Evolutionary conservation across 2,888 invertebrate genomes (phyloP), one percentile per base, ranked within the genome.

Genomic region (Myopa testacea): DNA sequence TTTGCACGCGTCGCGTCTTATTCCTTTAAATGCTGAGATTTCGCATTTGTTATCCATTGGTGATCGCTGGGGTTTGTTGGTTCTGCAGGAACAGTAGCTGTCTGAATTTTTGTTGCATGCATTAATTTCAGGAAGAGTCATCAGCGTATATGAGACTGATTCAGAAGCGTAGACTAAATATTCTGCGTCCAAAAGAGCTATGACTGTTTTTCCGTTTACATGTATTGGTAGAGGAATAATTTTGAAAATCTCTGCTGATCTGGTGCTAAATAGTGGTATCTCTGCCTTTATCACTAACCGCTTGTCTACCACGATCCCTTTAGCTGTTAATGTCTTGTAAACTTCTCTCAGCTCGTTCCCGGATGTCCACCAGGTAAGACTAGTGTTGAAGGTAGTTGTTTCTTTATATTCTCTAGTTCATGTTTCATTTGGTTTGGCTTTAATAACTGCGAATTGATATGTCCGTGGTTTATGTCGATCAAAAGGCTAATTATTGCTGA

Each of bases 401-500:
- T 50, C 34, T 65, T 58, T 40, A 74, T 65, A 12, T 74, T 37
- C 34, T 74, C 55, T 2, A 75, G 8, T 52, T 63, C 75, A 16
- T 75, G 26, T 12, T 65, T 14, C 60, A 75, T 4, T 19, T 67
- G 75, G 5, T 26, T 52, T 34, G 67, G 75, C 26, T 12, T 77
- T n/a, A 77, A 19, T 40, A 77, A 16, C 10, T 40, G 62, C 26
- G 73, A 67, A 68, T 72, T 77, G 12, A 73, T 26, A 26, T 65
- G 63, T 58, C 62, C 67, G 72, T 77, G 67, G 34, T 73, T 77
- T 60, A 77, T 60, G 67, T 77, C 73, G 26, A 73, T 77, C 12
- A 77, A 67, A n/a, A 77, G 37, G 37, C 34, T 67, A 8, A 73
- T 77, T 34, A 73, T 62, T n/a, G 67, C 62, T 26, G 2, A 26